Conservation (phyloP, 2,113 vertebrate genomes). For the Notiomystis cincta region DNA sequence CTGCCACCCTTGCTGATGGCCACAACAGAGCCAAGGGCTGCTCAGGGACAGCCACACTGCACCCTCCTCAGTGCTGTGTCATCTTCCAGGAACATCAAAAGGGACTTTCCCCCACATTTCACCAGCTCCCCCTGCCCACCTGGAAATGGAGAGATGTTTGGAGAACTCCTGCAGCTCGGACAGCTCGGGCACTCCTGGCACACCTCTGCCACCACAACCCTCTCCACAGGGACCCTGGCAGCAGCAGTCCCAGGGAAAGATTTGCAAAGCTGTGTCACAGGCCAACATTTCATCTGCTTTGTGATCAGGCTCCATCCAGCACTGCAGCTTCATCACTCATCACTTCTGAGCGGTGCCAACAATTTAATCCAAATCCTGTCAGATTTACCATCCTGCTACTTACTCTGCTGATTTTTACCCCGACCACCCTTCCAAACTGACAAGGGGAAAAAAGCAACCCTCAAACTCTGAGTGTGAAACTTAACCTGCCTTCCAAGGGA, state of each 20-base stretch:
- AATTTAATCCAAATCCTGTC: neutral
- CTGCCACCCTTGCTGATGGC: neutral
- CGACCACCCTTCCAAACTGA: accelerated
- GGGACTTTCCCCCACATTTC: neutral
- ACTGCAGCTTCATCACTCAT: neutral
- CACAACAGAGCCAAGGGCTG: accelerated
- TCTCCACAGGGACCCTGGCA: neutral
- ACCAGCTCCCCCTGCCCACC: too few species aligned
- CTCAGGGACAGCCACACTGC: accelerated
- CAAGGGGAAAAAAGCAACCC: neutral
- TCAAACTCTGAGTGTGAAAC: neutral
- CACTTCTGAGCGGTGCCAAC: neutral
- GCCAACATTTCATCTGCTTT: neutral
- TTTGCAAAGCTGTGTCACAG: neutral
- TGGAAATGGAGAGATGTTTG: neutral
- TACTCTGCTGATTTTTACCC: neutral
- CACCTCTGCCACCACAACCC: accelerated
- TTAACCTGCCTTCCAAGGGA: neutral
- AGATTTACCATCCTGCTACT: neutral
- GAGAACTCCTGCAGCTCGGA: neutral
- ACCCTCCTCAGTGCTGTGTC: accelerated
- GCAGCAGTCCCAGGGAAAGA: neutral
- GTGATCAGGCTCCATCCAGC: neutral
- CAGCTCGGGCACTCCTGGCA: accelerated
- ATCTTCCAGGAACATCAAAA: neutral